These are phyloP conservation scores for Acanthurus tractus DNA, from an alignment of 2,797 vertebrate species.

Conservation along the genomic window DNA sequence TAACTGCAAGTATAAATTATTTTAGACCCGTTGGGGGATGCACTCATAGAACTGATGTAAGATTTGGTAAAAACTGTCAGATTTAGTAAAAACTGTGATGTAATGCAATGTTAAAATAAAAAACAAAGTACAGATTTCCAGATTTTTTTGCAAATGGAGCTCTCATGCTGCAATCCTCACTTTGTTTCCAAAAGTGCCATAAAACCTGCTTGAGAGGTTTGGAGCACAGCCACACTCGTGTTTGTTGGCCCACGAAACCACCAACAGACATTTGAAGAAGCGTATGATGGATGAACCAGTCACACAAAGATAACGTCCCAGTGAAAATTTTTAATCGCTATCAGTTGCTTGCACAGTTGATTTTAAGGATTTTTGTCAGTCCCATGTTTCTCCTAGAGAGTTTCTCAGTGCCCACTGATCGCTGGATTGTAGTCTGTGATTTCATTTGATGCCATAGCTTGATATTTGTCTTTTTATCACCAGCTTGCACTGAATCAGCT, in stretches of 20 bases:
- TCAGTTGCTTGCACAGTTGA: conserved; percentile 77
- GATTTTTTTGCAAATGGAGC: conserved; percentile 34
- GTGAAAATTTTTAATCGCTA: conserved; percentile 77
- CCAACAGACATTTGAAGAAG: conserved; percentile 47
- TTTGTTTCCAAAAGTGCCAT: conserved; percentile 50
- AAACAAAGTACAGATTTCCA: too few relatives aligned
- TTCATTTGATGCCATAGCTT: conserved; percentile 25
- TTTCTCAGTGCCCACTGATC: conserved; percentile 56
- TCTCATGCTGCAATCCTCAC: conserved; percentile 24
- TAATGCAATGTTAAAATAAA: too few relatives aligned
- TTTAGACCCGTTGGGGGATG: too few relatives aligned
- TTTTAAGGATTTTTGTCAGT: conserved; percentile 72
- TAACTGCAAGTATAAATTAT: too few relatives aligned
- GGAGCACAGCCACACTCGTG: conserved; percentile 50
- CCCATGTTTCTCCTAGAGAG: conserved; percentile 50
- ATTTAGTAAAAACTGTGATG: too few relatives aligned
- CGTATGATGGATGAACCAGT: conserved; percentile 71
- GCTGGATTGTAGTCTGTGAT: conserved; percentile 30
- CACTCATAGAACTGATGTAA: too few relatives aligned
- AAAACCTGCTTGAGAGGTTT: conserved; percentile 64
- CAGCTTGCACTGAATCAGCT: conserved; percentile 62
- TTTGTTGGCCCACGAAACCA: conserved; percentile 47
- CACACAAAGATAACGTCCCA: conserved; percentile 63
- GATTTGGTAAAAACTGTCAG: too few relatives aligned
- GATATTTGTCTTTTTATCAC: conserved; percentile 75